Percentiles rank a stretch among this genome's conserved stretches.
phyloP scores from a whole-genome alignment of 2,888 invertebrate species.

The Dynastes grantii region DNA sequence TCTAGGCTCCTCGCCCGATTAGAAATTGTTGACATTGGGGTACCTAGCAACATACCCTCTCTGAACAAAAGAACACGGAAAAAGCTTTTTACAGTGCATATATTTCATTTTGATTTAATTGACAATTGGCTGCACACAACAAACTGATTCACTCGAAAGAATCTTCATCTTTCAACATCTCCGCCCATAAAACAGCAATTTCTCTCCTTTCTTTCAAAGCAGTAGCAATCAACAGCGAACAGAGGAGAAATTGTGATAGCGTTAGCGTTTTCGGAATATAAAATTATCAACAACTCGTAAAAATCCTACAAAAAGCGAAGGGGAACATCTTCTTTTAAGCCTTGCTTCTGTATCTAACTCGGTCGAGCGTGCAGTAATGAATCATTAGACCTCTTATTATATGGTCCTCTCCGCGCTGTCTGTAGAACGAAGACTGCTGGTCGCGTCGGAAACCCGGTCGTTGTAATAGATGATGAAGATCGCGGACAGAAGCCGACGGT shows the following conservation, averaged over 20 bases:
- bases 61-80: too few relatives aligned
- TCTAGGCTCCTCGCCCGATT: too few relatives aligned
- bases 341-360: background rate
- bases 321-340: slow-evolving; percentile 7
- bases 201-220: slow-evolving; percentile 18
- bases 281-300: slow-evolving; percentile 44
- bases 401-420: too few relatives aligned
- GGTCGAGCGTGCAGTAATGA: background rate
- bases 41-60: too few relatives aligned
- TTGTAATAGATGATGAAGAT: background rate
- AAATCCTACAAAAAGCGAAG: slow-evolving; percentile 21
- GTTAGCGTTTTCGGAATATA: slow-evolving; percentile 11
- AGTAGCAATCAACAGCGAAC: slow-evolving; percentile 22
- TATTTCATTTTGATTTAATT: too few relatives aligned
- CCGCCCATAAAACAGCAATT: slow-evolving; percentile 19
- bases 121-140: too few relatives aligned
- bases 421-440: too few relatives aligned
- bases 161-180: slow-evolving; percentile 15
- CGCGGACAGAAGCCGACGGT: slow-evolving; percentile 26
- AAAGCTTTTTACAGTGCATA: too few relatives aligned
- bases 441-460: background rate
- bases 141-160: background rate
- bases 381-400: slow-evolving; percentile 3
- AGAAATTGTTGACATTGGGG: too few relatives aligned
- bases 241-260: slow-evolving; percentile 2